A percentile compares a stretch with the other conserved stretches of the same genome.
These are phyloP conservation scores for Drosophila nigromelanica DNA, from an alignment of 1,140 invertebrate species.

Conservation along the genomic window DNA sequence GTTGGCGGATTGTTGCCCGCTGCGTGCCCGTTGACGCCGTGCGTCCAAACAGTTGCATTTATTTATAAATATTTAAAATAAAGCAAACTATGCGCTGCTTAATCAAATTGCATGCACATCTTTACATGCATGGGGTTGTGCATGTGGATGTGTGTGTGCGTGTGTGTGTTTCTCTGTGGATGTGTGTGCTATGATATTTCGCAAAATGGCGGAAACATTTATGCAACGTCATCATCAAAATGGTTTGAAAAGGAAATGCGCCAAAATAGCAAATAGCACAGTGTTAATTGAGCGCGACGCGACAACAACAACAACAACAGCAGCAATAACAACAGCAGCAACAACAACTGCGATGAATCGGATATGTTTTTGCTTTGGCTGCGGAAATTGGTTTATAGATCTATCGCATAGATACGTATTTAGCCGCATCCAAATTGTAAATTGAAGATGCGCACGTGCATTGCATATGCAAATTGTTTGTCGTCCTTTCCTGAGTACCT, in stretches of 20 bases:
- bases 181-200: constrained; percentile 23
- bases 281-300: constrained; percentile 70
- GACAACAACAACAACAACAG: constrained; percentile 33
- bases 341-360: constrained; percentile 18
- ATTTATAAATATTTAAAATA: constrained; percentile 76
- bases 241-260: constrained; percentile 62
- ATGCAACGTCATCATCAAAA: constrained; percentile 53
- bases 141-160: background rate
- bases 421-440: constrained; percentile 58
- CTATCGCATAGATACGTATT: constrained; percentile 64
- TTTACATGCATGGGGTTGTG: background rate
- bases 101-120: constrained; percentile 63
- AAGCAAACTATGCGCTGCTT: constrained; percentile 59
- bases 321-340: constrained; percentile 6
- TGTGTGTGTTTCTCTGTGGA: no score
- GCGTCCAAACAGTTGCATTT: constrained; percentile 69
- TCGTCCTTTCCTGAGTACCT: constrained; percentile 47
- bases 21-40: constrained; percentile 41
- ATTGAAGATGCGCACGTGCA: constrained; percentile 76
- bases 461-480: constrained; percentile 65
- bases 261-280: constrained; percentile 65
- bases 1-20: background rate
- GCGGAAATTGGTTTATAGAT: constrained; percentile 77
- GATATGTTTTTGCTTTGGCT: constrained; percentile 48
- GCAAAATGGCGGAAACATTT: constrained; percentile 63